Evolutionary conservation across 2,888 invertebrate species (phyloP).

Genomic region (Cheilosia vernalis): DNA sequence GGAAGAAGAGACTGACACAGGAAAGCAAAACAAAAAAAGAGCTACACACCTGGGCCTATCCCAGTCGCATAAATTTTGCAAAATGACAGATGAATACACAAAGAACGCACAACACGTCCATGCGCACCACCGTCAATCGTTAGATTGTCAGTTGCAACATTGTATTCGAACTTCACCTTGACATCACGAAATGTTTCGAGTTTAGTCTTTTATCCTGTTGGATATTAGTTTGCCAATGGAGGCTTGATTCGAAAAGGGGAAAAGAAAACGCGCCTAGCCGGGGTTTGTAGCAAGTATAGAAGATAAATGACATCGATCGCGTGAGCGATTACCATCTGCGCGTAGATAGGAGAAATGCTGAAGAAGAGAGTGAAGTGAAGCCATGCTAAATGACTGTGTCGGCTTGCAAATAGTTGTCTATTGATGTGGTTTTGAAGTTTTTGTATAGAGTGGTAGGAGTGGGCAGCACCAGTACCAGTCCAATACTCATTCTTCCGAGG

Average conservation of each 20-base stretch:
- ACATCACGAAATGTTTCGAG: constrained; percentile 18
- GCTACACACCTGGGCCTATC: constrained; percentile 36
- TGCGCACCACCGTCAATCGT: neutral
- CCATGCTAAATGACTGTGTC: too few relatives aligned
- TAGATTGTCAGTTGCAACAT: constrained; percentile 42
- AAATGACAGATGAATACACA: constrained; percentile 42
- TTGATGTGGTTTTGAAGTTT: too few relatives aligned
- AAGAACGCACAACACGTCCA: constrained; percentile 25
- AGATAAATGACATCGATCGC: too few relatives aligned
- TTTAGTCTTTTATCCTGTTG: constrained; percentile 1
- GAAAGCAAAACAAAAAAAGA: neutral
- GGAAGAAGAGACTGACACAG: neutral
- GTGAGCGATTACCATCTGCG: too few relatives aligned
- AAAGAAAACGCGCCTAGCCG: too few relatives aligned
- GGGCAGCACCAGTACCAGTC: too few relatives aligned
- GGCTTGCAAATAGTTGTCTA: too few relatives aligned
- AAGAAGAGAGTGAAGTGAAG: too few relatives aligned
- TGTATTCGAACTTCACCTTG: constrained; percentile 34
- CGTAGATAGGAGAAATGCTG: too few relatives aligned
- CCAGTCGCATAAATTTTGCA: constrained; percentile 50
- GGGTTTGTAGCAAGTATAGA: too few relatives aligned
- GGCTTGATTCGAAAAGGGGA: neutral
- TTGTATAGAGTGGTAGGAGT: too few relatives aligned
- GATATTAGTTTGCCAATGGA: neutral
- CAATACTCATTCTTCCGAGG: too few relatives aligned